These are phyloP conservation scores for Drosophila subsilvestris DNA, from an alignment of 2,888 invertebrate species.

Conservation along the genomic window DNA sequence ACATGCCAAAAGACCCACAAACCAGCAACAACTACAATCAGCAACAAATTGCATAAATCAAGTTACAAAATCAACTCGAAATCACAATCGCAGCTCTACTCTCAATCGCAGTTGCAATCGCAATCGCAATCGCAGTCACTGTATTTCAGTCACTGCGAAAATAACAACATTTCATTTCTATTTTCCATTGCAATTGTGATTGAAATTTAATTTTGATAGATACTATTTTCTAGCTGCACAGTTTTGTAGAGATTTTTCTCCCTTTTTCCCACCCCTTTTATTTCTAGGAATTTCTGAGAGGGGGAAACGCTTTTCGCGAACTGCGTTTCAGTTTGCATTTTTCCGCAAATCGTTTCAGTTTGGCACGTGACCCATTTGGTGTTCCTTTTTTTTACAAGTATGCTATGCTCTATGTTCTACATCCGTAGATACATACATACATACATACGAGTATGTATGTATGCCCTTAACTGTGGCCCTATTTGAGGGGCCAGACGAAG, in stretches of 20 bases:
- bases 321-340: slow-evolving; percentile 62
- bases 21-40: slow-evolving; percentile 18
- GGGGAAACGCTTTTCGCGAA: slow-evolving; percentile 29
- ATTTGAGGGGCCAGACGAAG: slow-evolving; percentile 27
- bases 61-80: slow-evolving; percentile 43
- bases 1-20: slow-evolving; percentile 6
- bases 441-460: too few relatives aligned
- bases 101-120: too few relatives aligned
- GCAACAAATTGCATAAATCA: slow-evolving; percentile 55
- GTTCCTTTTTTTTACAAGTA: slow-evolving; percentile 4
- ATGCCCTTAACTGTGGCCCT: neutral
- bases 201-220: slow-evolving; percentile 69
- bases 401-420: slow-evolving; percentile 11
- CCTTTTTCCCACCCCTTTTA: neutral
- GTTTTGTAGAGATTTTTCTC: slow-evolving; percentile 28
- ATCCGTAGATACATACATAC: neutral
- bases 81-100: slow-evolving; percentile 22
- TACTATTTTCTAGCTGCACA: slow-evolving; percentile 59
- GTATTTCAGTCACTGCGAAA: slow-evolving; percentile 19
- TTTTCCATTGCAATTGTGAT: slow-evolving; percentile 49
- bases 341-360: slow-evolving; percentile 35
- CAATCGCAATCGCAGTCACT: slow-evolving; percentile 16
- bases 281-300: slow-evolving; percentile 4
- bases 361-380: slow-evolving; percentile 61
- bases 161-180: slow-evolving; percentile 39